Evolutionary conservation across 2,113 vertebrate genomes (phyloP), one percentile per base, ranked within the genome.

Genomic region (Patagioenas fasciata): DNA sequence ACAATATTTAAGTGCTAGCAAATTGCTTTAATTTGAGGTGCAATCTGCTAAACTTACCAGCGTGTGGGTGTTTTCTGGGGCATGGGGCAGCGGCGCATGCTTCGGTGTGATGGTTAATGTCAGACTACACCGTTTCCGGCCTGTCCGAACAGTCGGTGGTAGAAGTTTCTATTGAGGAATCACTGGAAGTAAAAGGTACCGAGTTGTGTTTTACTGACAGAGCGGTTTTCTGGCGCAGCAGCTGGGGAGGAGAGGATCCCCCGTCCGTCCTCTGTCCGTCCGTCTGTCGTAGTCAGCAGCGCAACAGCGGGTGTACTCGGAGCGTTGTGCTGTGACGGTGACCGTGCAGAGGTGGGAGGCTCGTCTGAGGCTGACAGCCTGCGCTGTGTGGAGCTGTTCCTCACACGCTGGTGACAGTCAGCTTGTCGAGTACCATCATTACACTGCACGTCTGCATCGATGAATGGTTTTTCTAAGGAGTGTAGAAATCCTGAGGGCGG

Each of bases 1-100:
- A 87, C 84, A 85, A 75, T 93, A 80, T 91, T 93, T 87, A 91
- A 95, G 73, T 84, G 89, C 38, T 28, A 79, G 77, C 51, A 91
- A 93, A 95, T 87, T 64, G 86, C 91, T 94, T 95, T 94, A 89
- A 93, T 91, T 84, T 75, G 80, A 92, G 94, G 92, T 56, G 44
- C 65, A 75, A 12, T 74, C 89, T 91, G 70, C 66, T 79, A 5
- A 57, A 75, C 10, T 56, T 50, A 2, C 9, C 83, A 60, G 88
- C 0, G 1, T 81, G 72, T 58, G 34, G 28, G 83, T 71, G 57
- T 92, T 92, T 91, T 71, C 48, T 80, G 89, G 83, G 85, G 62
- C 85, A 75, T 0, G 10, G 88, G 91, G 84, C 83, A 87, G 72
- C 1, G 3, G 17, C 26, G 79, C 4, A 0, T 72, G 81, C 89